phyloP scores from a whole-genome alignment of 2,888 invertebrate species.

The Scaptomyza tumidula region DNA sequence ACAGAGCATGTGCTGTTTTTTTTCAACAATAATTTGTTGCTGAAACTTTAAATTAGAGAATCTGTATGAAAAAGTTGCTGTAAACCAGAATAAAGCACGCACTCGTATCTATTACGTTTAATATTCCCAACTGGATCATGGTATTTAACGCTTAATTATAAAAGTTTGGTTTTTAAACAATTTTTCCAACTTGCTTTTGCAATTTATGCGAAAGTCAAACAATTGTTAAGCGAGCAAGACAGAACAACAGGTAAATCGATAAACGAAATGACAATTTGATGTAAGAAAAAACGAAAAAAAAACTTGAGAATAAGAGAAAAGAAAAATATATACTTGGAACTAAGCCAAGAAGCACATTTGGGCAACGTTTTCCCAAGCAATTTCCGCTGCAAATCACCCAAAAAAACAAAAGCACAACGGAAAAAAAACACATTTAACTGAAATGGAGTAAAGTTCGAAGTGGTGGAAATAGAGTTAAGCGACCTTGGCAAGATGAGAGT shows the following conservation, averaged over 20 bases:
- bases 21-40: slow-evolving; percentile 38
- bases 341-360: slow-evolving; percentile 12
- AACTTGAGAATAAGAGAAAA: background rate
- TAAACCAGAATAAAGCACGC: slow-evolving; percentile 40
- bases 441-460: slow-evolving; percentile 9
- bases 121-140: background rate
- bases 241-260: slow-evolving; percentile 54
- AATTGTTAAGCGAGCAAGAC: slow-evolving; percentile 1
- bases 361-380: slow-evolving; percentile 11
- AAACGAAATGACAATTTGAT: slow-evolving; percentile 33
- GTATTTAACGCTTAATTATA: slow-evolving; percentile 55
- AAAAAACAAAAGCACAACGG: background rate
- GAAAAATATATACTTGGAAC: slow-evolving; percentile 13
- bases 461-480: background rate
- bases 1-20: slow-evolving; percentile 35
- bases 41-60: slow-evolving; percentile 76
- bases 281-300: background rate
- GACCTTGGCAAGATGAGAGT: slow-evolving; percentile 14
- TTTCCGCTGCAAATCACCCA: slow-evolving; percentile 29
- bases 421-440: slow-evolving; percentile 7
- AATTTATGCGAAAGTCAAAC: slow-evolving; percentile 14
- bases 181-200: slow-evolving; percentile 22
- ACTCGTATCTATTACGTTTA: slow-evolving; percentile 29
- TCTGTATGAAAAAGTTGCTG: slow-evolving; percentile 31
- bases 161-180: slow-evolving; percentile 40